Percentiles rank a stretch among this genome's conserved stretches.
Conservation (phyloP, 2,113 vertebrate genomes). For the Seriola rivoliana region DNA sequence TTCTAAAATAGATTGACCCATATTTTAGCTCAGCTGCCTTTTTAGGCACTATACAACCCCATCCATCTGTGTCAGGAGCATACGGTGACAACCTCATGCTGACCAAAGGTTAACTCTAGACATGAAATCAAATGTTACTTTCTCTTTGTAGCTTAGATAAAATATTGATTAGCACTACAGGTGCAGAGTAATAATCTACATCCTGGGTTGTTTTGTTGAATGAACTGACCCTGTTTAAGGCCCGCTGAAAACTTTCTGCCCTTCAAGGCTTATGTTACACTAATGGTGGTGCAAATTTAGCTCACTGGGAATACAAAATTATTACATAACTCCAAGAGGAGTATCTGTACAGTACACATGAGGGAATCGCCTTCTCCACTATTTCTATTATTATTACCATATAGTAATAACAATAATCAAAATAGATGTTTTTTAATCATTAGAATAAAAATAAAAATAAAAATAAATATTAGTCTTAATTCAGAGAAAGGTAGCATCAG, state of each 20-base stretch:
- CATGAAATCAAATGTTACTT: background rate
- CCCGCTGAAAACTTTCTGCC: slow-evolving; percentile 12
- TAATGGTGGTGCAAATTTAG: slow-evolving; percentile 33
- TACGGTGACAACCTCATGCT: slow-evolving; percentile 21
- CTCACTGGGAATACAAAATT: background rate
- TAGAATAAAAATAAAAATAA: background rate
- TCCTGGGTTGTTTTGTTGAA: background rate
- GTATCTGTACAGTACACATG: background rate
- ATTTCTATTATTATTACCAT: background rate
- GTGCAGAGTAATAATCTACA: background rate
- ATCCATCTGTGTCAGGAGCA: slow-evolving; percentile 19
- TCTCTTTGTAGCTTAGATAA: slow-evolving; percentile 8
- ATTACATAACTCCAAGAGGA: slow-evolving; percentile 18
- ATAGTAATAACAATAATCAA: background rate
- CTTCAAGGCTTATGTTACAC: slow-evolving; percentile 25
- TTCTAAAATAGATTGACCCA: slow-evolving; percentile 53
- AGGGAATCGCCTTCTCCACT: too few relatives aligned
- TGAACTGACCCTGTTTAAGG: background rate
- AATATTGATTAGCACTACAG: background rate
- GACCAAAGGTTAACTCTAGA: slow-evolving; percentile 16
- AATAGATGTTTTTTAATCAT: background rate
- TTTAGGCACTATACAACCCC: slow-evolving; percentile 25
- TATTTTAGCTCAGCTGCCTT: slow-evolving; percentile 25
- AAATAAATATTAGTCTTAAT: background rate
- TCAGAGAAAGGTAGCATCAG: too few relatives aligned